Conservation (phyloP, 2,888 invertebrate species). For the Cantharis rufa region DNA sequence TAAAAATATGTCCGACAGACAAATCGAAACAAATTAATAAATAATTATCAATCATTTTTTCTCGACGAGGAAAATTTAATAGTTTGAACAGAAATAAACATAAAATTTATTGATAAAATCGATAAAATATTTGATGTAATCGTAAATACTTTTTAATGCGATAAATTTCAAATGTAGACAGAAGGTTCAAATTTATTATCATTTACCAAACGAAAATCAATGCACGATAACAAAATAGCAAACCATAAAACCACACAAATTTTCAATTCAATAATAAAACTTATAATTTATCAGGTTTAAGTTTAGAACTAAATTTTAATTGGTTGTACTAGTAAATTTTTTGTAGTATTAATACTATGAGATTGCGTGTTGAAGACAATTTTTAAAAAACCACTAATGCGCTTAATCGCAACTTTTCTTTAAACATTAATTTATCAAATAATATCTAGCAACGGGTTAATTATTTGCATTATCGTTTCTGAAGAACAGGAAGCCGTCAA, state of each 20-base stretch:
- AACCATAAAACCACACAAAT: neutral
- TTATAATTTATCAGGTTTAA: neutral
- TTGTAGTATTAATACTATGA: neutral
- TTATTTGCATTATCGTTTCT: neutral
- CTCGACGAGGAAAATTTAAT: neutral
- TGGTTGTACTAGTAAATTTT: neutral
- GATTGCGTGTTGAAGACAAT: neutral
- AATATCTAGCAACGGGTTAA: neutral
- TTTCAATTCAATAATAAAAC: neutral
- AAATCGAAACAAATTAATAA: slow-evolving; percentile 21
- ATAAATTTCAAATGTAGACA: neutral
- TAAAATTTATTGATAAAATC: neutral
- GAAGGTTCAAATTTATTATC: neutral
- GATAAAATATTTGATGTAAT: neutral
- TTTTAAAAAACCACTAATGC: neutral
- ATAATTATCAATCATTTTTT: slow-evolving; percentile 18
- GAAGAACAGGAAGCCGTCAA: neutral
- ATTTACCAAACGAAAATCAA: neutral
- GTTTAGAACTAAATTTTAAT: neutral
- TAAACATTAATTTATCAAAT: neutral
- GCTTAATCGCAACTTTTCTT: neutral
- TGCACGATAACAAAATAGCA: neutral
- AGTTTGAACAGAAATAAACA: neutral
- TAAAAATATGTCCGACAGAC: slow-evolving; percentile 4
- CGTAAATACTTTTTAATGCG: neutral